Conservation (phyloP, 2,888 invertebrate genomes). For the Troides aeacus region DNA sequence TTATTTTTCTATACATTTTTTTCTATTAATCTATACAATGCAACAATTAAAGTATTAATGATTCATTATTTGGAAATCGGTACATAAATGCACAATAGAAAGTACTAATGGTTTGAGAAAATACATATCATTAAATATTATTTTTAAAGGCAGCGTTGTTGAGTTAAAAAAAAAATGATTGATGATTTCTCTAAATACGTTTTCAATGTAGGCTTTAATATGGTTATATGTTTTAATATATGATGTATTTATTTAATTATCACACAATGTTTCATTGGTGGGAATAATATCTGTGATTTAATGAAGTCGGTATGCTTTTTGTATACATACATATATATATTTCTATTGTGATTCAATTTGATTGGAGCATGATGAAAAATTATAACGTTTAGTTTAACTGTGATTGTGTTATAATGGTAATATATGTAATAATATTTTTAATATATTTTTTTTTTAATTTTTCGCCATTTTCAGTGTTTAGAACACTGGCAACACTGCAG, state of each 20-base stretch:
- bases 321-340: conserved; percentile 16
- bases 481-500: conserved; percentile 18
- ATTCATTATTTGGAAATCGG: not conserved
- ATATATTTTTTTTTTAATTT: conserved; percentile 10
- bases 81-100: not conserved
- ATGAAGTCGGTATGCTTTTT: conserved; percentile 24
- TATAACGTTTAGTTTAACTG: conserved; percentile 19
- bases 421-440: conserved; percentile 15
- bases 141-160: not conserved
- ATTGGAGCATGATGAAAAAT: conserved; percentile 20
- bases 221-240: conserved; percentile 13
- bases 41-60: not conserved
- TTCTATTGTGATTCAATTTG: conserved; percentile 23
- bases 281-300: conserved; percentile 29
- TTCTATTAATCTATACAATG: not conserved
- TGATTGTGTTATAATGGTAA: conserved; percentile 21
- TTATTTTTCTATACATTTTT: not conserved
- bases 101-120: not conserved
- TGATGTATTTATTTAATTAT: conserved; percentile 9
- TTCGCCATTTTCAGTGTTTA: conserved; percentile 16
- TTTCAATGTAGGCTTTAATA: conserved; percentile 14
- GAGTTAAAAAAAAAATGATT: not conserved
- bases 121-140: conserved; percentile 18
- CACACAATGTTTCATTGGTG: conserved; percentile 15
- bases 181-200: not conserved